Conservation (phyloP, 2,113 vertebrate genomes). For the Aplodontia rufa region DNA sequence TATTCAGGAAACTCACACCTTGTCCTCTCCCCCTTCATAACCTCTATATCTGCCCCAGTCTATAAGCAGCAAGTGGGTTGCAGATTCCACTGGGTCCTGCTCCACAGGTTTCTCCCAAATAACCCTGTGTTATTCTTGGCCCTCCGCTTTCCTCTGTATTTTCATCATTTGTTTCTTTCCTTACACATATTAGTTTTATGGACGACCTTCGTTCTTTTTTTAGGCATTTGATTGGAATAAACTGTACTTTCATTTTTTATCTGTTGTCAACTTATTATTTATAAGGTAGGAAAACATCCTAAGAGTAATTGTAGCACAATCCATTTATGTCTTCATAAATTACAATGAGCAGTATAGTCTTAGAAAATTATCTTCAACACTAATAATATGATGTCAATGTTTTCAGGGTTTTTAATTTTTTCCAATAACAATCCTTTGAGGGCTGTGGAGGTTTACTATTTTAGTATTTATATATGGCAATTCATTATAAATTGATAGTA, state of each 20-base stretch:
- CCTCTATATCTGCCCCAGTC: too few relatives aligned
- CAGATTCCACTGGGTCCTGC: too few relatives aligned
- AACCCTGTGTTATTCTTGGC: too few relatives aligned
- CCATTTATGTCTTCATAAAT: not conserved
- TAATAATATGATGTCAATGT: not conserved
- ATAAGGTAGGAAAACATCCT: not conserved
- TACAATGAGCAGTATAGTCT: not conserved
- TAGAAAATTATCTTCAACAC: not conserved
- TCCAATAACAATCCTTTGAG: conserved; percentile 62
- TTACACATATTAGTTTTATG: too few relatives aligned
- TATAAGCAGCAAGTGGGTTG: too few relatives aligned
- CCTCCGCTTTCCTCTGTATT: too few relatives aligned
- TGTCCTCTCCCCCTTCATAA: too few relatives aligned
- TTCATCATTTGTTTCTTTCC: too few relatives aligned
- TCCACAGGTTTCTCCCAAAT: too few relatives aligned
- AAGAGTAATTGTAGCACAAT: not conserved
- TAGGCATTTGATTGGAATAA: not conserved
- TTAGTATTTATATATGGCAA: conserved; percentile 56
- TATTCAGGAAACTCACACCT: too few relatives aligned
- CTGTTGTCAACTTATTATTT: not conserved
- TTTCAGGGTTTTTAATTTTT: conserved; percentile 13
- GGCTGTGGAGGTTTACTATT: not conserved
- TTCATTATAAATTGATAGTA: conserved; percentile 40
- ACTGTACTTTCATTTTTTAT: not conserved
- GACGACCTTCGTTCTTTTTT: not conserved